Conservation (phyloP, 2,113 vertebrate species). For the Poeciliopsis turrubarensis region DNA sequence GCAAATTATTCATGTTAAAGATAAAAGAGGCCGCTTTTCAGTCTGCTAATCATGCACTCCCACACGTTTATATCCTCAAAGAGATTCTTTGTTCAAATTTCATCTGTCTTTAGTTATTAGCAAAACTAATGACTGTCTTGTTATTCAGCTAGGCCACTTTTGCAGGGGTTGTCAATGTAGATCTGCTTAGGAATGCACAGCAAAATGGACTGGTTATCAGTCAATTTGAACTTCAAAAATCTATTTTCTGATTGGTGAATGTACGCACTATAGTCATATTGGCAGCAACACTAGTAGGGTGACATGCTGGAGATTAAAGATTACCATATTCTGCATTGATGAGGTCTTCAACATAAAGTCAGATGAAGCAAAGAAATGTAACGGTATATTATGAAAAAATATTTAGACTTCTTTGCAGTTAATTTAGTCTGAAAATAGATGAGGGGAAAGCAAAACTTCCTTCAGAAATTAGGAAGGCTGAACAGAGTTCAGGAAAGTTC, state of each 20-base stretch:
- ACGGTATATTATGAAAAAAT: too few relatives aligned
- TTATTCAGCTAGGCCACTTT: background rate
- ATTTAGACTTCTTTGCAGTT: too few relatives aligned
- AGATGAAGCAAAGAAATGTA: too few relatives aligned
- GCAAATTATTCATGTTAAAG: slow-evolving; percentile 31
- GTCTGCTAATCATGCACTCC: background rate
- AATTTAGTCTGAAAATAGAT: too few relatives aligned
- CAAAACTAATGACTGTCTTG: slow-evolving; percentile 6
- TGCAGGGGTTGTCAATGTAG: background rate
- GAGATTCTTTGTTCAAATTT: slow-evolving; percentile 14
- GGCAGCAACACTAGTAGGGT: too few relatives aligned
- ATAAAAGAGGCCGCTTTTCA: slow-evolving; percentile 32
- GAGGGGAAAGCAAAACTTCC: too few relatives aligned
- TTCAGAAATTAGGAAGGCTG: too few relatives aligned
- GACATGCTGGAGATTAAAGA: too few relatives aligned
- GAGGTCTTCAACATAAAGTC: too few relatives aligned
- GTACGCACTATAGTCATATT: too few relatives aligned
- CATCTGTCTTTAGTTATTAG: background rate
- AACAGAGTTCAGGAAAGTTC: too few relatives aligned
- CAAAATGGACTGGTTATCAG: background rate
- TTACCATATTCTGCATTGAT: too few relatives aligned
- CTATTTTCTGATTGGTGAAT: background rate
- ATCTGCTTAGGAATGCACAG: background rate
- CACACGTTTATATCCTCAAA: slow-evolving; percentile 18
- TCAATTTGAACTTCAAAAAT: background rate